Conservation (phyloP, 92 coral and sea anemone genomes). For the Metridium senile region DNA sequence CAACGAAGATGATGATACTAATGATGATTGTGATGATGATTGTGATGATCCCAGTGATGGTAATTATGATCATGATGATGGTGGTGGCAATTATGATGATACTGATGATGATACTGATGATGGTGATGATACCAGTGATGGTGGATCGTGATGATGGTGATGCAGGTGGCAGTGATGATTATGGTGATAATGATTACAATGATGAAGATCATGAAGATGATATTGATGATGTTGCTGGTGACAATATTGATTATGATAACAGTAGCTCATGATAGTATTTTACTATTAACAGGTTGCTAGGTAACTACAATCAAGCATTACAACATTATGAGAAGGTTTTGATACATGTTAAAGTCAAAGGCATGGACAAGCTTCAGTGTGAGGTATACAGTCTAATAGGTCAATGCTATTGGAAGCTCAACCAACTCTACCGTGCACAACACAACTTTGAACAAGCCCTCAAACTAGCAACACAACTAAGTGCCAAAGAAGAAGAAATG, state of each 20-base stretch:
- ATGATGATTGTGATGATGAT: not conserved
- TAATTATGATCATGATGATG: not conserved
- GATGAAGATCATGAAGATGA: not conserved
- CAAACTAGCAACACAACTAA: constrained; percentile 55
- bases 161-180: not conserved
- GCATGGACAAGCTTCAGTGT: constrained; percentile 48
- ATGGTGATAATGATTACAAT: not conserved
- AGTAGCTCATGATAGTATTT: not conserved
- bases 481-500: constrained; percentile 58
- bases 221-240: no score
- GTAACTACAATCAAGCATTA: constrained; percentile 61
- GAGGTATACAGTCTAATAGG: constrained; percentile 67
- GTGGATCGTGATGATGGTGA: not conserved
- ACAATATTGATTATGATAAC: no score
- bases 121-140: not conserved
- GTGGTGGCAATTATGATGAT: not conserved
- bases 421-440: constrained; percentile 78
- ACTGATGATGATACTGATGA: not conserved
- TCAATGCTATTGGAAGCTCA: constrained; percentile 58
- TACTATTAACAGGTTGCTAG: constrained; percentile 46
- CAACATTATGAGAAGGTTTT: constrained; percentile 69
- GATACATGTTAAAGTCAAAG: constrained; percentile 63
- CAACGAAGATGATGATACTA: not conserved
- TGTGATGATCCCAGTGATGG: not conserved
- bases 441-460: constrained; percentile 63